Conservation (phyloP, 2,888 invertebrate genomes). For the Mechanitis mazaeus region DNA sequence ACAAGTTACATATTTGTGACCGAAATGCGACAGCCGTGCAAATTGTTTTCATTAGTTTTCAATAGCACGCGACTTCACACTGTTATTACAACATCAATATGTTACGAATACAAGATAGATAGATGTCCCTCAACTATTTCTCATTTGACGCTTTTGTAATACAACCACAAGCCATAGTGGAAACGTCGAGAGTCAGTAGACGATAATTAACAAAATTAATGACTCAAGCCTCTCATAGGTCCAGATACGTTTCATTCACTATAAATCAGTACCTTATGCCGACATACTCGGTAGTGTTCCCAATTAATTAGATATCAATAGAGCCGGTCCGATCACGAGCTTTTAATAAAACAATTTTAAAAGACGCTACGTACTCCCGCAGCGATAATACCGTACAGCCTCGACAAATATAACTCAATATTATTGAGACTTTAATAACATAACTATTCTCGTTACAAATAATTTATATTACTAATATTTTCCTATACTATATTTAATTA, state of each 20-base stretch:
- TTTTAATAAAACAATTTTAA: conserved; percentile 23
- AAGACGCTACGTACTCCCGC: conserved; percentile 5
- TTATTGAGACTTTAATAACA: conserved; percentile 15
- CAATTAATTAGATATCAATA: conserved; percentile 68
- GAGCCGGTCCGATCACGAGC: conserved; percentile 44
- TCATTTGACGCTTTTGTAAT: conserved; percentile 28
- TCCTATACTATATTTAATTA: no score
- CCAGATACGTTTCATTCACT: conserved; percentile 47
- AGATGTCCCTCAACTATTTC: conserved; percentile 28
- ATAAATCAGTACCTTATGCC: conserved; percentile 57
- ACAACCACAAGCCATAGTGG: conserved; percentile 32
- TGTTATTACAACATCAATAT: conserved; percentile 21
- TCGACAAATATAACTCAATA: background rate
- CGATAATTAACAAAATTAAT: conserved; percentile 59
- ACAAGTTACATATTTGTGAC: conserved; percentile 6
- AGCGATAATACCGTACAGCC: background rate
- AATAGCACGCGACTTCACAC: conserved; percentile 21
- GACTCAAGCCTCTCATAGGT: conserved; percentile 40
- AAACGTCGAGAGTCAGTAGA: conserved; percentile 38
- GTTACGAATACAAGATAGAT: conserved; percentile 26
- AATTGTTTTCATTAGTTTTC: conserved; percentile 25
- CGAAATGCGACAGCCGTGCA: conserved; percentile 24
- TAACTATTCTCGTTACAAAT: conserved; percentile 11
- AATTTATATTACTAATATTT: no score
- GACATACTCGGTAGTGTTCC: conserved; percentile 52